Percentiles rank a stretch among this genome's conserved stretches.
Conservation (phyloP, 2,113 vertebrate genomes). For the Rattus rattus region DNA sequence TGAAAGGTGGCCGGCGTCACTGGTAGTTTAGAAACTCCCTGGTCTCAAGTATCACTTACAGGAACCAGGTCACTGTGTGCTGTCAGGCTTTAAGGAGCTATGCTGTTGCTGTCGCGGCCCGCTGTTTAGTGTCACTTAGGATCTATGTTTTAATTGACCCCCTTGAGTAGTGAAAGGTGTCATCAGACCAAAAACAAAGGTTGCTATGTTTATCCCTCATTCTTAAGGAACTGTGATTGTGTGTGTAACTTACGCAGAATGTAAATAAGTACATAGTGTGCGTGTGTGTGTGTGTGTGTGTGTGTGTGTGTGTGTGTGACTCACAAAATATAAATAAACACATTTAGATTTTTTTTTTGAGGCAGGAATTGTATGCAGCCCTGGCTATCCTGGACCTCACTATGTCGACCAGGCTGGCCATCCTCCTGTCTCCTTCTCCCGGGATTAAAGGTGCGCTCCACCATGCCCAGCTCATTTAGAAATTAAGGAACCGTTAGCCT, state of each 20-base stretch:
- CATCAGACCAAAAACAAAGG: background rate
- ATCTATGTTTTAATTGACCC: constrained; percentile 3
- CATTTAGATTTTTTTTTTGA: background rate
- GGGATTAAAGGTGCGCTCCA: background rate
- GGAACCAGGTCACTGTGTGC: constrained; percentile 1
- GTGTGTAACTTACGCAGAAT: background rate
- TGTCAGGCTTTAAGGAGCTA: constrained; percentile 13
- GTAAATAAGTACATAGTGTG: too few species aligned
- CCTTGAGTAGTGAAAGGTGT: constrained; percentile 33
- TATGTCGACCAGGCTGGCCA: background rate
- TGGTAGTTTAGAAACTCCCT: background rate
- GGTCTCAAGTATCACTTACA: background rate
- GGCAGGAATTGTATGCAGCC: background rate
- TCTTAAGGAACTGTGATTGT: background rate
- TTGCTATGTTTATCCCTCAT: background rate
- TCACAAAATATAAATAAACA: background rate
- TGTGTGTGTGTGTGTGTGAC: background rate
- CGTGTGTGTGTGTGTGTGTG: background rate
- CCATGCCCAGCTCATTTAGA: background rate
- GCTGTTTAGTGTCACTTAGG: constrained; percentile 15
- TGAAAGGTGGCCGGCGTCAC: background rate
- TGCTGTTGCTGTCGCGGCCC: background rate
- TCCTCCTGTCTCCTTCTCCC: too few species aligned
- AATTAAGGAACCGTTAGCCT: background rate
- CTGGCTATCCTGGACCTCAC: background rate